These are phyloP conservation scores for Bathybates hornii DNA, from an alignment of 2,113 vertebrate genomes.

Conservation along the genomic window DNA sequence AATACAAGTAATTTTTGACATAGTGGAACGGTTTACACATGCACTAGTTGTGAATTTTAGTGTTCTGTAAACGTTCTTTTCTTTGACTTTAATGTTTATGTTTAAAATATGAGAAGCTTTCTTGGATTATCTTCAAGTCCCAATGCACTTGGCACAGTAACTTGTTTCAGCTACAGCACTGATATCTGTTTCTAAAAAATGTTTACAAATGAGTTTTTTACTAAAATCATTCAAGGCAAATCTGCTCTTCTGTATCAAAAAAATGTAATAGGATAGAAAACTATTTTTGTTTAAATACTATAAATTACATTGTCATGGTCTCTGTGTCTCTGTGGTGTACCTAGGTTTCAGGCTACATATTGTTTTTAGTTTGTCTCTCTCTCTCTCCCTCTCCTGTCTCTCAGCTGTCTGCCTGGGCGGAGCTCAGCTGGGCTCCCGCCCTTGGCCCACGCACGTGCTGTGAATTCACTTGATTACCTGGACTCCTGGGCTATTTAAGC, in stretches of 20 bases:
- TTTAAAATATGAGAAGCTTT: neutral
- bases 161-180: neutral
- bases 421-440: neutral
- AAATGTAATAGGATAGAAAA: neutral
- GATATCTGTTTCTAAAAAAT: neutral
- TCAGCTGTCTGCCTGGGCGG: neutral
- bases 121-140: neutral
- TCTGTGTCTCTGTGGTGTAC: neutral
- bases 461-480: neutral
- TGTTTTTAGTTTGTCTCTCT: neutral
- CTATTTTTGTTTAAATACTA: neutral
- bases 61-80: neutral
- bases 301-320: neutral
- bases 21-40: neutral
- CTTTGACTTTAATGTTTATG: neutral
- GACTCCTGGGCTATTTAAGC: neutral
- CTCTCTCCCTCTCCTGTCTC: neutral
- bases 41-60: neutral
- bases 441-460: neutral
- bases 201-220: neutral
- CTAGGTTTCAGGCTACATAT: neutral
- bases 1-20: neutral
- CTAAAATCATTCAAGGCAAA: neutral
- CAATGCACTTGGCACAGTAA: neutral
- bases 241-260: conserved; percentile 6